Evolutionary conservation across 2,797 vertebrate species (phyloP).

Genomic region (Anguilla anguilla): DNA sequence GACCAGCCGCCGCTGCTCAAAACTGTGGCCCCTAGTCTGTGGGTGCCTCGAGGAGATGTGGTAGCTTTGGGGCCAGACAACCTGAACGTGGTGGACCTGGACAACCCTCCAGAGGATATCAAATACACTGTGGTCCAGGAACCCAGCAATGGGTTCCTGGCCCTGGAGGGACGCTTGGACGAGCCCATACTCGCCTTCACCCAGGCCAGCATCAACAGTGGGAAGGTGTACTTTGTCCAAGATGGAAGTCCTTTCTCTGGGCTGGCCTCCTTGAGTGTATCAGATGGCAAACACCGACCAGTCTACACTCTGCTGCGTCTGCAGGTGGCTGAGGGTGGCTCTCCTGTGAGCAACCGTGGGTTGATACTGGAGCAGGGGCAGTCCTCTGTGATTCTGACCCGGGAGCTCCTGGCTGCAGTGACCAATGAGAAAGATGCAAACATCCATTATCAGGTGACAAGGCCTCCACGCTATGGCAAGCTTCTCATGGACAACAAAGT

Average conservation of each 20-base stretch:
- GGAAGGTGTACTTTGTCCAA: conserved; percentile 80
- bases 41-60: conserved; percentile 78
- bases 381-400: conserved; percentile 72
- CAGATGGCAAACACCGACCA: conserved; percentile 83
- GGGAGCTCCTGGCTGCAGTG: conserved; percentile 74
- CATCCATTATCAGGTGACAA: conserved; percentile 76
- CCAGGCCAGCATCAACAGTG: conserved; percentile 82
- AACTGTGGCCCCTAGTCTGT: conserved; percentile 79
- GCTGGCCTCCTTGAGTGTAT: conserved; percentile 90
- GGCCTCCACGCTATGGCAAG: conserved; percentile 73
- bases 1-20: conserved; percentile 85
- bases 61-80: conserved; percentile 72
- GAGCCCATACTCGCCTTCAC: conserved; percentile 76
- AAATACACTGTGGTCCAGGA: conserved; percentile 78
- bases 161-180: conserved; percentile 67
- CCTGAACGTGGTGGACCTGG: conserved; percentile 83
- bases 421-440: conserved; percentile 79
- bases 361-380: conserved; percentile 78
- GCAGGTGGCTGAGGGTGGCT: conserved; percentile 79
- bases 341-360: conserved; percentile 74
- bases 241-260: conserved; percentile 83
- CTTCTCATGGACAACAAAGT: conserved; percentile 69
- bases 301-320: conserved; percentile 89
- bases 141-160: conserved; percentile 85
- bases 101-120: conserved; percentile 82